Percentiles rank a stretch among this genome's conserved stretches.
Evolutionary conservation across 2,888 invertebrate genomes (phyloP).

Genomic region (Acholoe squamosa): DNA sequence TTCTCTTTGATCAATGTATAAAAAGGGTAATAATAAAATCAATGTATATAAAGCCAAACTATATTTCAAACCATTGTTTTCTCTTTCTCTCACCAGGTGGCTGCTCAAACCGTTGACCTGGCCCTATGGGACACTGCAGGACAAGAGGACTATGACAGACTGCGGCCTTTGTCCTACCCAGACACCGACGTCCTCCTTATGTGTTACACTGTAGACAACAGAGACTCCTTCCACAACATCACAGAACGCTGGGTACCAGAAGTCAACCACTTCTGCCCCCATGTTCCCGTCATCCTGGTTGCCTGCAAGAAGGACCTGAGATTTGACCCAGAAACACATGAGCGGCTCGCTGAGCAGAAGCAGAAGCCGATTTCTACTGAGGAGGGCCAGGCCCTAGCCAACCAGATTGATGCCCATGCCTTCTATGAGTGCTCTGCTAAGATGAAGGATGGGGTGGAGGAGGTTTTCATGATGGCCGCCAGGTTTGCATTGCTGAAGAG

Average conservation of each 20-base stretch:
- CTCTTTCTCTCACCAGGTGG: constrained; percentile 4
- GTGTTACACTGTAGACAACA: constrained; percentile 58
- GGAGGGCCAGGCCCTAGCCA: constrained; percentile 47
- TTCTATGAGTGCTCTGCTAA: constrained; percentile 61
- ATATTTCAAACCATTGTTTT: no score
- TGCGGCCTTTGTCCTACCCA: constrained; percentile 61
- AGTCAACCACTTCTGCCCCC: constrained; percentile 57
- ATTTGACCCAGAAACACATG: neutral
- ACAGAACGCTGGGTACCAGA: constrained; percentile 61
- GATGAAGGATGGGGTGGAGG: constrained; percentile 54
- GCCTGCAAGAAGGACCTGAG: constrained; percentile 50
- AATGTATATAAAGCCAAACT: no score
- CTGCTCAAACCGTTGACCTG: constrained; percentile 36
- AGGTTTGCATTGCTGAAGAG: constrained; percentile 38
- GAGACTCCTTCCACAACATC: constrained; percentile 50
- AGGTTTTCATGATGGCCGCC: constrained; percentile 53
- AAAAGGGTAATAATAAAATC: no score
- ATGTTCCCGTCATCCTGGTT: constrained; percentile 52
- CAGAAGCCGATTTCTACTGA: constrained; percentile 46
- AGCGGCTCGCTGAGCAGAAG: neutral
- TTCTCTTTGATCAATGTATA: no score
- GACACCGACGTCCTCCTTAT: constrained; percentile 59
- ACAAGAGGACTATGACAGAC: constrained; percentile 60
- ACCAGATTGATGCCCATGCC: constrained; percentile 36
- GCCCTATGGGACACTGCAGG: constrained; percentile 62